These are phyloP conservation scores for Drosophila mauritiana DNA, from an alignment of 1,140 invertebrate genomes.

Conservation along the genomic window DNA sequence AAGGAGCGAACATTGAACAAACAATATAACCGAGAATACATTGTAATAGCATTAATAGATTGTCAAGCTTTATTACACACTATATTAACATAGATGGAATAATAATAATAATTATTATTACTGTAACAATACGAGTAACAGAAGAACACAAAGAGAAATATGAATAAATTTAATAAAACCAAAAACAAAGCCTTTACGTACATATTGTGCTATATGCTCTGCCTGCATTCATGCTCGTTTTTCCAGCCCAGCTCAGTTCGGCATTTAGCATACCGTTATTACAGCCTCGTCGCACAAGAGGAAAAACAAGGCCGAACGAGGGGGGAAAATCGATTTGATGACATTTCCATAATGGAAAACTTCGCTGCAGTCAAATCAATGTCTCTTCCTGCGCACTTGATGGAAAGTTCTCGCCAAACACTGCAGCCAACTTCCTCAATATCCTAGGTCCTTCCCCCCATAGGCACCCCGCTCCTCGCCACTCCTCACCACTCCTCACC, in stretches of 20 bases:
- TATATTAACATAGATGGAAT: conserved; percentile 76
- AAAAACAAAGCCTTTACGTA: conserved; percentile 20
- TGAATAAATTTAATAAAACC: conserved; percentile 75
- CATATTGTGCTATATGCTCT: background rate
- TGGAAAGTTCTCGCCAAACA: conserved; percentile 57
- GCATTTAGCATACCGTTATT: conserved; percentile 30
- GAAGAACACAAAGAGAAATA: conserved; percentile 69
- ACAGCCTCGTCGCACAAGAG: background rate
- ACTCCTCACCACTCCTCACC: too few relatives aligned
- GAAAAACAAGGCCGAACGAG: conserved; percentile 11
- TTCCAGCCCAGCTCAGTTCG: background rate
- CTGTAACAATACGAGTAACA: conserved; percentile 65
- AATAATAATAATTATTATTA: conserved; percentile 58
- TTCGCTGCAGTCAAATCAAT: conserved; percentile 60
- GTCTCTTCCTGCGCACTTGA: conserved; percentile 57
- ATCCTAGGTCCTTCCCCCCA: conserved; percentile 26
- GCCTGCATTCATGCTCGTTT: background rate
- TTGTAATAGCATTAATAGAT: conserved; percentile 79
- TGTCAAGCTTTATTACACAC: conserved; percentile 82
- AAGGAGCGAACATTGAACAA: conserved; percentile 40
- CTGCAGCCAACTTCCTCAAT: conserved; percentile 61
- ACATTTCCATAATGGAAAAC: conserved; percentile 62
- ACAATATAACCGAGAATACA: conserved; percentile 63
- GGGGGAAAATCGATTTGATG: conserved; percentile 50
- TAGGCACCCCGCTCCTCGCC: background rate